These are phyloP conservation scores for Hypomecis punctinalis DNA, from an alignment of 2,888 invertebrate species.

Conservation along the genomic window DNA sequence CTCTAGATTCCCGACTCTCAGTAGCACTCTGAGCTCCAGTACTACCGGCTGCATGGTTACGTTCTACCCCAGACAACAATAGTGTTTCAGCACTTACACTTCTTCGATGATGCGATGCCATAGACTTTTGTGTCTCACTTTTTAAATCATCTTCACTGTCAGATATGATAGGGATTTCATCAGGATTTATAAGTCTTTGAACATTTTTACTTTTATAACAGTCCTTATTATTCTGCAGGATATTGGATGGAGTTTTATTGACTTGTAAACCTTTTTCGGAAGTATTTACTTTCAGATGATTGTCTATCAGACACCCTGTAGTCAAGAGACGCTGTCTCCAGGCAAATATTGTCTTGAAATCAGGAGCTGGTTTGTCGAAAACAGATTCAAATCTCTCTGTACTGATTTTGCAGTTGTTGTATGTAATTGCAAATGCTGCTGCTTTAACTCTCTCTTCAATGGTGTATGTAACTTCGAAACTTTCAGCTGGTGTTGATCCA, in stretches of 20 bases:
- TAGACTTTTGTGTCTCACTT: constrained; percentile 43
- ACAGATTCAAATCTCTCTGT: constrained; percentile 71
- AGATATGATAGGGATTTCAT: constrained; percentile 67
- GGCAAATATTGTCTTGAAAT: constrained; percentile 78
- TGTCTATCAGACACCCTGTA: constrained; percentile 76
- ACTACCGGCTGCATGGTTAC: constrained; percentile 48
- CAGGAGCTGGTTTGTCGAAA: constrained; percentile 79
- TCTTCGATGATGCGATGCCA: constrained; percentile 46
- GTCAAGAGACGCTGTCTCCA: constrained; percentile 73
- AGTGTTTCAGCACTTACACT: constrained; percentile 74
- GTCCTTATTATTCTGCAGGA: constrained; percentile 23
- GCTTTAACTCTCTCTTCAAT: constrained; percentile 73
- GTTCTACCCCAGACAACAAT: constrained; percentile 56
- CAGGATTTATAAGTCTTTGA: constrained; percentile 67
- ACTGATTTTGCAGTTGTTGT: constrained; percentile 77
- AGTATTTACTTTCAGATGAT: constrained; percentile 56
- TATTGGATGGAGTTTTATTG: background rate
- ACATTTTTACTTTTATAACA: constrained; percentile 42
- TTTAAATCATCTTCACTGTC: constrained; percentile 66
- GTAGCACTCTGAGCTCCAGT: constrained; percentile 42
- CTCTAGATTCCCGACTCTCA: constrained; percentile 57
- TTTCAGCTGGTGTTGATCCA: constrained; percentile 64
- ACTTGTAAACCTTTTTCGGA: constrained; percentile 32
- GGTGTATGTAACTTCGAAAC: constrained; percentile 71
- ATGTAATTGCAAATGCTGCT: constrained; percentile 76